Evolutionary conservation across 2,797 vertebrate genomes (phyloP).

Genomic region (Sebastes variabilis): DNA sequence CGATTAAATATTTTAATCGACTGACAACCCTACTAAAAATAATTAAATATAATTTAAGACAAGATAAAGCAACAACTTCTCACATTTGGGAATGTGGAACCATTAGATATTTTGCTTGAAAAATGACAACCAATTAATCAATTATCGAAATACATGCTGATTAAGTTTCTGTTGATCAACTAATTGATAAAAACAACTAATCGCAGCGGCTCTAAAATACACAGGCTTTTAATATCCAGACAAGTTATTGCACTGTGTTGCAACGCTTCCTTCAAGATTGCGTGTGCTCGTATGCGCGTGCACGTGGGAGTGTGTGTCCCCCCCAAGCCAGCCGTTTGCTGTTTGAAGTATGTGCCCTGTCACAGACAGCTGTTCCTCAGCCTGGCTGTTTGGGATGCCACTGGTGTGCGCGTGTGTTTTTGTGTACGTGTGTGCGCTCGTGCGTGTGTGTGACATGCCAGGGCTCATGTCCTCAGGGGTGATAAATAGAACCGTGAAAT

Average conservation of each 20-base stretch:
- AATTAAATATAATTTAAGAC: background rate
- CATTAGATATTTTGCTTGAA: background rate
- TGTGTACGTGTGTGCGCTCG: conserved; percentile 3
- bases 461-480: conserved; percentile 88
- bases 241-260: conserved; percentile 30
- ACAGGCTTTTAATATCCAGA: background rate
- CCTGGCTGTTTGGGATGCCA: conserved; percentile 85
- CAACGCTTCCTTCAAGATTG: conserved; percentile 40
- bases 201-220: background rate
- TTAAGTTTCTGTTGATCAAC: background rate
- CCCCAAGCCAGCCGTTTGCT: conserved; percentile 70
- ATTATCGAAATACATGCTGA: background rate
- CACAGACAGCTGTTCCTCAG: conserved; percentile 92
- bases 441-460: conserved; percentile 84
- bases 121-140: background rate
- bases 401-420: conserved; percentile 19
- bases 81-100: background rate
- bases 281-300: background rate
- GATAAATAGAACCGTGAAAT: conserved; percentile 92
- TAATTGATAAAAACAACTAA: background rate
- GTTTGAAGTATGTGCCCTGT: conserved; percentile 81
- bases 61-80: background rate
- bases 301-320: background rate
- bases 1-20: no score
- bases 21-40: background rate